These are phyloP conservation scores for Listronotus bonariensis DNA, from an alignment of 1,140 invertebrate genomes.

Conservation along the genomic window DNA sequence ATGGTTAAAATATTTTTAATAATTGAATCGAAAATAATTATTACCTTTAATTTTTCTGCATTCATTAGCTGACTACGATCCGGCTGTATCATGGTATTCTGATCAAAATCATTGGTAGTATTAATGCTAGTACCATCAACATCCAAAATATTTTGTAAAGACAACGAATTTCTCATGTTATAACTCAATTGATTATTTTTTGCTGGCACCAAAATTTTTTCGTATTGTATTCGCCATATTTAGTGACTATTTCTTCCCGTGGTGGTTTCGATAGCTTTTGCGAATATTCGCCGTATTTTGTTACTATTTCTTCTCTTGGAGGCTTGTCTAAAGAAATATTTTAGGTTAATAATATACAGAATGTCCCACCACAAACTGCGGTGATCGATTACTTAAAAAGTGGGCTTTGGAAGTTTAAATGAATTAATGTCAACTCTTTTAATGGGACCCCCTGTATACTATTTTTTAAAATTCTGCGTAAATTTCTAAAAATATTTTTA, in stretches of 20 bases:
- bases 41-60: conserved; percentile 39
- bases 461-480: no score
- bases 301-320: conserved; percentile 43
- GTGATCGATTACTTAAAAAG: no score
- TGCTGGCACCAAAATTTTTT: conserved; percentile 30
- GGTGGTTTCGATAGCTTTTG: conserved; percentile 29
- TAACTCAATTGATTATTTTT: conserved; percentile 37
- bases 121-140: conserved; percentile 42
- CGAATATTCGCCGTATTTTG: conserved; percentile 42
- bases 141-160: conserved; percentile 50
- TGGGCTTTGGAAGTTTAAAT: no score
- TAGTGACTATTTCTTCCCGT: conserved; percentile 46
- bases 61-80: conserved; percentile 49
- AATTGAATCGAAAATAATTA: no score
- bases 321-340: conserved; percentile 30
- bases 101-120: conserved; percentile 55
- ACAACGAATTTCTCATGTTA: conserved; percentile 45
- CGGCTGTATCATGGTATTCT: conserved; percentile 52
- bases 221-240: conserved; percentile 42
- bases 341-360: no score
- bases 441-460: no score
- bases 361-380: no score
- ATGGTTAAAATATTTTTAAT: no score
- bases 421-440: no score
- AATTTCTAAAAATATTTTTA: no score